Percentiles rank a stretch among this genome's conserved stretches.
Evolutionary conservation across 1,140 invertebrate genomes (phyloP).

Genomic region (Pseudomyrmex gracilis): DNA sequence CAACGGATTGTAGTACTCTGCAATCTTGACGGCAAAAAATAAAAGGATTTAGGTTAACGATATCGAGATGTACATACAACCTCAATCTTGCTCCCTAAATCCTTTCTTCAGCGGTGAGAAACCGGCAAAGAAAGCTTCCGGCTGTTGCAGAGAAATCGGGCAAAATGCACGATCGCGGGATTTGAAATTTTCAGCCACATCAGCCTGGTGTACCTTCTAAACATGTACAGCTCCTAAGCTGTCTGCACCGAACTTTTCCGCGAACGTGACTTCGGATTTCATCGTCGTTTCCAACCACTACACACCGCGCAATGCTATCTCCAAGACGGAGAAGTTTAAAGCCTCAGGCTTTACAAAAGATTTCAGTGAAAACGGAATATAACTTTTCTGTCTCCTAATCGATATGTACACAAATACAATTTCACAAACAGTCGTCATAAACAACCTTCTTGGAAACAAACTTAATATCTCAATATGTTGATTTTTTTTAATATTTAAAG

Average conservation of each 20-base stretch:
- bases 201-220: conserved; percentile 30
- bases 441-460: conserved; percentile 2
- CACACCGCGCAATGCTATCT: conserved; percentile 13
- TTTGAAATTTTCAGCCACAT: conserved; percentile 54
- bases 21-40: conserved; percentile 28
- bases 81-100: conserved; percentile 31
- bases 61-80: conserved; percentile 34
- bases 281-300: conserved; percentile 19
- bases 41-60: conserved; percentile 55
- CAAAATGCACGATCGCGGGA: conserved; percentile 50
- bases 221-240: conserved; percentile 48
- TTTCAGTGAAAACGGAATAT: conserved; percentile 15
- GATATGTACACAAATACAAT: not conserved
- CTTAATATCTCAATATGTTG: not conserved
- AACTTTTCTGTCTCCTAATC: conserved; percentile 4
- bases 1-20: conserved; percentile 30
- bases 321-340: conserved; percentile 9
- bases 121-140: conserved; percentile 39
- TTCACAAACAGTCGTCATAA: not conserved
- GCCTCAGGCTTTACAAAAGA: conserved; percentile 13
- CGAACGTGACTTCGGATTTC: conserved; percentile 44
- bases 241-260: conserved; percentile 44
- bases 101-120: conserved; percentile 30
- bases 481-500: too few species aligned
- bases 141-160: conserved; percentile 21